phyloP scores from a whole-genome alignment of 2,797 vertebrate species.

The Notamacropus eugenii region DNA sequence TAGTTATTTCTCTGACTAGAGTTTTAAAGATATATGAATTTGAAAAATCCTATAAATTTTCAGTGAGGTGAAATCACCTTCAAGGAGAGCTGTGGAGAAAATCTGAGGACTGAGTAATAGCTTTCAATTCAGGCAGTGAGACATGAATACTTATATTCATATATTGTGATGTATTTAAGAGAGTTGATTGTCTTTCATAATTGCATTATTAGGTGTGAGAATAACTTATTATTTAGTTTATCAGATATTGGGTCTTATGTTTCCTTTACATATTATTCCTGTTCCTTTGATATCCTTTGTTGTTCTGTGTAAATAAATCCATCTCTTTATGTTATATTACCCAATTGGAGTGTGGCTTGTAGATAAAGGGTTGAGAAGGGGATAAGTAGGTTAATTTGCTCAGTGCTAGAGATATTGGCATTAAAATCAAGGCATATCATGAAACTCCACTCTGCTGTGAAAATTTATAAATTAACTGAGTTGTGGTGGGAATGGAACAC shows the following conservation, averaged over 20 bases:
- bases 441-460: slow-evolving; percentile 2
- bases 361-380: slow-evolving; percentile 28
- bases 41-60: not conserved
- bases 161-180: not conserved
- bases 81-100: not conserved
- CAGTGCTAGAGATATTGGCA: slow-evolving; percentile 44
- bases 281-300: slow-evolving; percentile 37
- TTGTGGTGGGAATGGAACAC: not conserved
- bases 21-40: not conserved
- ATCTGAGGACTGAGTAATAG: not conserved
- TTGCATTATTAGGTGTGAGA: slow-evolving; percentile 27
- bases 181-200: slow-evolving; percentile 32
- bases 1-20: not conserved
- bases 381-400: slow-evolving; percentile 51
- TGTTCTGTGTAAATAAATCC: slow-evolving; percentile 18
- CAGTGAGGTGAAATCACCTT: slow-evolving; percentile 1
- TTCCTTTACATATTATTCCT: not conserved
- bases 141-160: not conserved
- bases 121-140: not conserved
- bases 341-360: slow-evolving; percentile 50
- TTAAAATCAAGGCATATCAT: slow-evolving; percentile 29
- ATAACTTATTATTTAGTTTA: slow-evolving; percentile 42
- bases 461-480: slow-evolving; percentile 5
- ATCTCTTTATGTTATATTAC: slow-evolving; percentile 33
- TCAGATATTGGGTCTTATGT: slow-evolving; percentile 14